These are phyloP conservation scores for Copidosoma aretas DNA, from an alignment of 2,888 invertebrate species.

Conservation along the genomic window DNA sequence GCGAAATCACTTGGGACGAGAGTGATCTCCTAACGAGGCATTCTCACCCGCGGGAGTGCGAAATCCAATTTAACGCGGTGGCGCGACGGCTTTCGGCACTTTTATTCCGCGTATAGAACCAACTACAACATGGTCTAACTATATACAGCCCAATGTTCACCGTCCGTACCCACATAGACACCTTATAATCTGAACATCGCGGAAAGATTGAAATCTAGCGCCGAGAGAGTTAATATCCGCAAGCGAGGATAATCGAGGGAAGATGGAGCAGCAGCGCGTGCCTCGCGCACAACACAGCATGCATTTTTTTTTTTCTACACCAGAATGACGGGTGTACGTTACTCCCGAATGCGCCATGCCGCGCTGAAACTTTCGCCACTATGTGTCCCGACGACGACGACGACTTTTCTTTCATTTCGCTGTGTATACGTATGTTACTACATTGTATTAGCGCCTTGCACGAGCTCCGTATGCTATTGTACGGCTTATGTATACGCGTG, in stretches of 20 bases:
- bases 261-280: slow-evolving; percentile 25
- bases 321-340: too few species aligned
- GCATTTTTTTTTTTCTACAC: background rate
- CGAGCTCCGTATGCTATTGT: too few species aligned
- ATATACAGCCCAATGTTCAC: too few species aligned
- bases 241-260: slow-evolving; percentile 18
- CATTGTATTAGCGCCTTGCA: too few species aligned
- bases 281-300: slow-evolving; percentile 2
- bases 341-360: slow-evolving; percentile 11
- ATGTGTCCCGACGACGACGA: too few species aligned
- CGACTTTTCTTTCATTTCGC: too few species aligned
- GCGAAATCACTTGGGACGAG: background rate
- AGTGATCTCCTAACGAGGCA: background rate
- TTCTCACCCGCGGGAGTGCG: slow-evolving; percentile 10
- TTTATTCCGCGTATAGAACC: too few species aligned
- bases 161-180: too few species aligned
- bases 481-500: too few species aligned
- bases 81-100: too few species aligned
- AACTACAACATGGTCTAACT: slow-evolving; percentile 16
- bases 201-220: slow-evolving; percentile 33
- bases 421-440: too few species aligned
- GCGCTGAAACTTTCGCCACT: too few species aligned
- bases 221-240: slow-evolving; percentile 19
- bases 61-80: slow-evolving; percentile 27
- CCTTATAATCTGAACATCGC: slow-evolving; percentile 12